Percentiles rank a stretch among this genome's conserved stretches.
These are phyloP conservation scores for Thymallus thymallus DNA, from an alignment of 2,113 vertebrate genomes.

Conservation along the genomic window DNA sequence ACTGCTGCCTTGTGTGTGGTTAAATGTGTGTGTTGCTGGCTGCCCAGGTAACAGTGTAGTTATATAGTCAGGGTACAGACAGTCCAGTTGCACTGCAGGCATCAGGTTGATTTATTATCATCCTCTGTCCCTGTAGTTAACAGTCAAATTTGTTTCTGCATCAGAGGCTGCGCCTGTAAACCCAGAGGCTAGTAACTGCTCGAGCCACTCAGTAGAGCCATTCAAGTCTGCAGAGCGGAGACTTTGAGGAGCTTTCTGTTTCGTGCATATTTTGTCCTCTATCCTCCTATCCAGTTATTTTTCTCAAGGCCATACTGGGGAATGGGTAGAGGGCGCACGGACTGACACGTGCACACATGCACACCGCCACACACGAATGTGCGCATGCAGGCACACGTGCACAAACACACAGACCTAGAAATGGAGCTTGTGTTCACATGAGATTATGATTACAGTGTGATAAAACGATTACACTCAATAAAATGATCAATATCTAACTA, in stretches of 20 bases:
- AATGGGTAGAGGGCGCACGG: not conserved
- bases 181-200: not conserved
- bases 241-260: not conserved
- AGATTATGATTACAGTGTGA: too few species aligned
- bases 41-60: slow-evolving; percentile 51
- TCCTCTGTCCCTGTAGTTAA: slow-evolving; percentile 34
- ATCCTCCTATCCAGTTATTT: not conserved
- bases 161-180: slow-evolving; percentile 2
- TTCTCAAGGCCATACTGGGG: slow-evolving; percentile 4
- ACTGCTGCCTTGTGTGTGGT: not conserved
- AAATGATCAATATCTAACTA: too few species aligned
- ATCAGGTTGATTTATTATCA: slow-evolving; percentile 40
- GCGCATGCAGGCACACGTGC: not conserved
- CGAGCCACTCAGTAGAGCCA: not conserved
- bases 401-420: too few species aligned
- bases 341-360: not conserved
- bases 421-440: too few species aligned
- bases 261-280: not conserved
- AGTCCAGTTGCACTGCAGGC: too few species aligned
- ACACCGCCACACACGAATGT: not conserved
- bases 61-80: too few species aligned
- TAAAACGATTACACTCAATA: too few species aligned
- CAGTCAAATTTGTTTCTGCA: slow-evolving; percentile 16
- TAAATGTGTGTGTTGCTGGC: slow-evolving; percentile 39
- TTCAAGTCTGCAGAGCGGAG: not conserved